These are phyloP conservation scores for Rhombomys opimus DNA, from an alignment of 2,113 vertebrate genomes.

Conservation along the genomic window DNA sequence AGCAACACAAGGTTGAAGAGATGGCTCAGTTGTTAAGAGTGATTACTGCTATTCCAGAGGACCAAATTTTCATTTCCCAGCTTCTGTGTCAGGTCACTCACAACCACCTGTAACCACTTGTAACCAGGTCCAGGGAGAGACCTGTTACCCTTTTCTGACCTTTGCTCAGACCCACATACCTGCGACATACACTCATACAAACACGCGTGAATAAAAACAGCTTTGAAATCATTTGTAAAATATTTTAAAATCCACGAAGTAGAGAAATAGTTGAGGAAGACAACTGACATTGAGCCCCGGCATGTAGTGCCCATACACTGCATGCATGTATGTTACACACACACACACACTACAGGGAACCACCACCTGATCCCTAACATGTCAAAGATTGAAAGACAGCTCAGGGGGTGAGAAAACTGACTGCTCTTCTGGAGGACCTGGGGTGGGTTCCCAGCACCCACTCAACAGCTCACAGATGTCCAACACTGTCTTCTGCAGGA, in stretches of 20 bases:
- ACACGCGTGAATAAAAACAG: background rate
- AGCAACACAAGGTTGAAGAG: background rate
- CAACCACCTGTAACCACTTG: no score
- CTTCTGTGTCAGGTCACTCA: background rate
- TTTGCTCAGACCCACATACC: no score
- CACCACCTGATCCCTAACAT: background rate
- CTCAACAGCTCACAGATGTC: background rate
- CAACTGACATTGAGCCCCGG: no score
- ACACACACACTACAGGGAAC: background rate
- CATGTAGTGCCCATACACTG: background rate
- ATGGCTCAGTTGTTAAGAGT: background rate
- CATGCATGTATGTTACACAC: background rate
- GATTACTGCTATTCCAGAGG: background rate
- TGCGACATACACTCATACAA: background rate
- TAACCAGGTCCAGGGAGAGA: no score
- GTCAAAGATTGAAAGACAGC: background rate
- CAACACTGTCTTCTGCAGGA: background rate
- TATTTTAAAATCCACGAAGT: background rate
- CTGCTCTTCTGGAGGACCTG: background rate
- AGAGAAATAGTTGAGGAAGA: background rate
- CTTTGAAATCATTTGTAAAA: background rate
- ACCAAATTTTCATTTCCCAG: background rate
- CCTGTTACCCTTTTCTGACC: background rate
- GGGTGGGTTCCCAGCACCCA: background rate
- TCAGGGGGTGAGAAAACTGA: background rate